Conservation (phyloP, 2,797 vertebrate species). For the Geotrypetes seraphini region DNA sequence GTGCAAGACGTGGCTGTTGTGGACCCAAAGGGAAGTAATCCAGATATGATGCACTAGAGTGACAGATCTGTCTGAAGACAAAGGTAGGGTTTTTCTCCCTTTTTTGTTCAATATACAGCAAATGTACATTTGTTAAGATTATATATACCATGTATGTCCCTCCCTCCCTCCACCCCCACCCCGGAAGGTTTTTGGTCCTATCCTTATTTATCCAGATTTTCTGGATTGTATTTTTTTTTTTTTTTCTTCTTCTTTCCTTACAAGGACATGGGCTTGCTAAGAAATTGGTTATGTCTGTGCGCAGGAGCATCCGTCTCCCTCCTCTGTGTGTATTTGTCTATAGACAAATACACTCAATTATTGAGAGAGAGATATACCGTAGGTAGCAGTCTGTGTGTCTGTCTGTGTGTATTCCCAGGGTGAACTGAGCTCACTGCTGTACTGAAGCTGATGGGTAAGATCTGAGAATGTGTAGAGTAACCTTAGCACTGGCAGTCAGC, state of each 20-base stretch:
- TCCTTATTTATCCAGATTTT: neutral
- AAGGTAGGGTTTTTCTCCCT: too few species aligned
- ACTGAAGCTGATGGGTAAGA: constrained; percentile 19
- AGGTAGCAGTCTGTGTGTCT: too few species aligned
- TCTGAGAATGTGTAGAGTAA: constrained; percentile 26
- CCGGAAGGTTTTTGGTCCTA: constrained; percentile 16
- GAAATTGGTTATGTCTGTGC: constrained; percentile 41
- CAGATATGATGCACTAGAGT: constrained; percentile 26
- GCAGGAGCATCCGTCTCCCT: neutral
- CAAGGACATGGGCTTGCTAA: neutral
- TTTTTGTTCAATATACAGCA: too few species aligned
- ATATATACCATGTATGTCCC: too few species aligned
- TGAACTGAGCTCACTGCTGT: constrained; percentile 3
- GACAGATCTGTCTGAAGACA: constrained; percentile 28
- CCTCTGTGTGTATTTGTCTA: neutral
- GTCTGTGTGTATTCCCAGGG: neutral
- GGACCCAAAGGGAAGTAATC: constrained; percentile 38
- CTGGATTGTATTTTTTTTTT: neutral
- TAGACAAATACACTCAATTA: too few species aligned
- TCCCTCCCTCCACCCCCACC: too few species aligned
- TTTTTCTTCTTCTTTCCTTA: constrained; percentile 13
- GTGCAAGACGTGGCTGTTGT: constrained; percentile 40
- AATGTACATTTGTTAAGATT: too few species aligned
- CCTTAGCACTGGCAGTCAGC: constrained; percentile 29
- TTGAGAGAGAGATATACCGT: too few species aligned